Evolutionary conservation across 2,888 invertebrate species (phyloP), one percentile per base, ranked within the genome.

Genomic region (Ramazzottius varieornatus): DNA sequence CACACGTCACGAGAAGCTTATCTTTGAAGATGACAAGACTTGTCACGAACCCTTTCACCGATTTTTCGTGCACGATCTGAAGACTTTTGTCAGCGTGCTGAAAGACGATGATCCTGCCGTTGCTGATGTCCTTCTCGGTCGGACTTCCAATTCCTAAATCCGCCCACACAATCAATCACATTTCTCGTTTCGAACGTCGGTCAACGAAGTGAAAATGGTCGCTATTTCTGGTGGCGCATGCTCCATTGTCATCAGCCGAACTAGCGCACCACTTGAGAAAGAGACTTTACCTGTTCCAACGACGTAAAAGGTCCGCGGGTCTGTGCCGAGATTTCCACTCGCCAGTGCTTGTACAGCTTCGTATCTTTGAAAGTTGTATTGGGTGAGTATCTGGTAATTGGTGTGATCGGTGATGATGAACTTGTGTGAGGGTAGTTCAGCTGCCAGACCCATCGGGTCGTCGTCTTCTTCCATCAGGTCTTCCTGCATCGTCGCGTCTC

Each of bases 91-190:
- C 93, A 33, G 71, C 69, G 70, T 77, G 94, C 68, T 88, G 86
- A 78, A 92, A 94, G 66, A 96, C 80, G 33, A 94, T 78, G 69
- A 94, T 84, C 67, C 92, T 82, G 13, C 94, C 91, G 76, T 86
- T 83, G 76, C 88, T 93, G 0, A 94, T 91, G 74, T 96, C 96
- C 0, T 89, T 84, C 73, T 98, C 98, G 73, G 98, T 96, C 0
- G 91, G 88, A 77, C 89, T 86, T 1, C 96, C 84, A 65, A 90
- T 79, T n/a, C n/a, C n/a, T n/a, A n/a, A n/a, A n/a, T n/a, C n/a
- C n/a, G n/a, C n/a, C n/a, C n/a, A n/a, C n/a, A n/a, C n/a, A n/a
- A n/a, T n/a, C n/a, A n/a, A n/a, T n/a, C n/a, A n/a, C n/a, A n/a
- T n/a, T n/a, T n/a, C n/a, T n/a, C n/a, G n/a, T n/a, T n/a, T n/a